Base-by-base conservation (phyloP, 2,797 vertebrate genomes). In the Cyprinodon diabolis region DNA sequence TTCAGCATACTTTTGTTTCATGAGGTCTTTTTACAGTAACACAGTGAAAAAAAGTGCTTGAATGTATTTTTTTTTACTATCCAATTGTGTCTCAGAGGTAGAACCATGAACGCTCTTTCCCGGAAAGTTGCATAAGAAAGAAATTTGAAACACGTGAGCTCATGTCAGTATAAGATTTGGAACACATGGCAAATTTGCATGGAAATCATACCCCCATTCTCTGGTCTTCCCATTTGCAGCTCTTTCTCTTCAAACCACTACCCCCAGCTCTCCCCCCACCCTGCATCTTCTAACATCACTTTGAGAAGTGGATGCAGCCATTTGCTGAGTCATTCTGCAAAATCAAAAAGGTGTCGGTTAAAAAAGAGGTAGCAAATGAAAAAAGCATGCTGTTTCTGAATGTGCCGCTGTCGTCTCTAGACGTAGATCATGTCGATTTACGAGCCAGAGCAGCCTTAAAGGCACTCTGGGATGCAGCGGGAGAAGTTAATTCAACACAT, bases 401-500 rank as follows among this genome's bases (percentile, higher is more conserved):
- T 76, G 52, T 74, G 56, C 25, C 4, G 6, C 17, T 68, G 84
- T 77, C 76, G 82, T 71, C 69, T 82, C 66, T 80, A 73, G 62
- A 68, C 58, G 60, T 82, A 85, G 71, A 87, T 86, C 84, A 78
- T 56, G 62, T 55, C 84, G 88, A 92, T 92, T 91, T 93, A 91
- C 75, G 88, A 85, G 75, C 57, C 77, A 45, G 56, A 6, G 14
- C 43, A 54, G 74, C 79, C 75, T 84, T 77, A 66, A 81, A 85
- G 81, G 85, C 85, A 74, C 79, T 86, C 84, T 87, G 84, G 84
- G 84, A 89, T 85, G 78, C 84, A 83, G 66, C 86, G 74, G 84
- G 48, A 86, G 83, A 86, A 84, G 87, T 90, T 93, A 86, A 90
- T 89, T 87, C 79, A 87, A 85, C 85, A 88, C 92, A 94, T 92